Base-by-base conservation (phyloP, 2,888 invertebrate species). In the Catocala fraxini region DNA sequence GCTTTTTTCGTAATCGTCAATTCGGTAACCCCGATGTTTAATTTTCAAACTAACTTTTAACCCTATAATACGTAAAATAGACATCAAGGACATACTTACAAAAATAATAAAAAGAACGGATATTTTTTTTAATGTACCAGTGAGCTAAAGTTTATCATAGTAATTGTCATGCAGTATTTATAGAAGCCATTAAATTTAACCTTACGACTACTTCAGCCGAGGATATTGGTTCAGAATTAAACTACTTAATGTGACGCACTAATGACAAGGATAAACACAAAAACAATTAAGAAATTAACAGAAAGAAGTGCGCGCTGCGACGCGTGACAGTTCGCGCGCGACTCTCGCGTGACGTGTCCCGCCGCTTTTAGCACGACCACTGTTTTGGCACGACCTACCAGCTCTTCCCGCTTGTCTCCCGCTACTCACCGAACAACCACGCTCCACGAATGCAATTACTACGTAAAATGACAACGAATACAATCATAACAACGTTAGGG, bases 331-430 rank as follows among this genome's bases (percentile, higher is more conserved):
- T 80, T 73, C 71, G 79, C 77, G 76, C 74, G 75, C 61, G 68
- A 64, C 71, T 71, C 65, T 72, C 60, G 80, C 76, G 83, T 90
- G 92, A 90, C 90, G 90, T 86, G 88, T 81, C 87, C 64, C 65
- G 82, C 89, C 88, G 77, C 79, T 85, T 91, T 92, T 92, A 91
- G 92, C 86, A 68, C 84, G 81, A 79, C 78, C 86, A 86, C 85
- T 84, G 86, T 84, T 89, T 90, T 93, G 89, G 89, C 89, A 88
- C 77, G 76, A 79, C 82, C 81, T 84, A 85, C 85, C 84, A 84
- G 82, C 83, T 88, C 86, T 88, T 89, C 88, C 86, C 87, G 80
- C 63, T 82, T 88, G 80, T 89, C 86, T 85, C 83, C 76, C 77
- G 71, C 77, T 55, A 67, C 67, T 68, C 73, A 71, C 55, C 51